Evolutionary conservation across 53 echinoderm and acorn worm genomes (phyloP).

Genomic region (Henricia sp.): DNA sequence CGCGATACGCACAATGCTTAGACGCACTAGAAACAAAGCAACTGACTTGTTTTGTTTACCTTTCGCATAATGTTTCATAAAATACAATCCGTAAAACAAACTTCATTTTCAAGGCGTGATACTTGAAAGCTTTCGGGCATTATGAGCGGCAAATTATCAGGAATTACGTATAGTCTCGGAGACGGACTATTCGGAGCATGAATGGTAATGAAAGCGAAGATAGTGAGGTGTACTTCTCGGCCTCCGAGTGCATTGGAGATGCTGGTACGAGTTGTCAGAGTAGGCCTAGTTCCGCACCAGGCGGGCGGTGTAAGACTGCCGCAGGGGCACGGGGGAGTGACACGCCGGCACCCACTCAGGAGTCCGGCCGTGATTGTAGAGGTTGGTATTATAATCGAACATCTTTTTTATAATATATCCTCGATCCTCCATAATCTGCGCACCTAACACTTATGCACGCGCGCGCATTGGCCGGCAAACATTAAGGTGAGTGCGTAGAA

Average conservation of each 20-base stretch:
- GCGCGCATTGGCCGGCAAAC: not conserved
- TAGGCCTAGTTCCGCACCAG: not conserved
- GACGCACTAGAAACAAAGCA: constrained; percentile 7
- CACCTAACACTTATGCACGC: not conserved
- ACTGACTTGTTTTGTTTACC: not conserved
- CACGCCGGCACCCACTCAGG: not conserved
- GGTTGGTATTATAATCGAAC: not conserved
- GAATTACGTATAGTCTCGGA: not conserved
- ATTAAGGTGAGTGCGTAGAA: not conserved
- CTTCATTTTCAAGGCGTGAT: no score
- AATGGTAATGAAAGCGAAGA: constrained; percentile 26
- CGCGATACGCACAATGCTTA: no score
- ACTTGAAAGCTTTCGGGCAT: not conserved
- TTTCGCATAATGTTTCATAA: no score
- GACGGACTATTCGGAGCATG: not conserved
- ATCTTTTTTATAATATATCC: not conserved
- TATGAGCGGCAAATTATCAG: not conserved
- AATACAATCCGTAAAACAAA: not conserved
- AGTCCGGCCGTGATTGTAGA: not conserved
- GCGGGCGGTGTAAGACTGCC: not conserved
- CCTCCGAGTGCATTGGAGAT: not conserved
- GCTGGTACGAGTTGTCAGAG: not conserved
- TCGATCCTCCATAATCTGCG: not conserved
- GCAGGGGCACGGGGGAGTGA: not conserved
- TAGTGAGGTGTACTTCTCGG: constrained; percentile 46